phyloP scores from a whole-genome alignment of 2,888 invertebrate genomes.

The Timandra comae region DNA sequence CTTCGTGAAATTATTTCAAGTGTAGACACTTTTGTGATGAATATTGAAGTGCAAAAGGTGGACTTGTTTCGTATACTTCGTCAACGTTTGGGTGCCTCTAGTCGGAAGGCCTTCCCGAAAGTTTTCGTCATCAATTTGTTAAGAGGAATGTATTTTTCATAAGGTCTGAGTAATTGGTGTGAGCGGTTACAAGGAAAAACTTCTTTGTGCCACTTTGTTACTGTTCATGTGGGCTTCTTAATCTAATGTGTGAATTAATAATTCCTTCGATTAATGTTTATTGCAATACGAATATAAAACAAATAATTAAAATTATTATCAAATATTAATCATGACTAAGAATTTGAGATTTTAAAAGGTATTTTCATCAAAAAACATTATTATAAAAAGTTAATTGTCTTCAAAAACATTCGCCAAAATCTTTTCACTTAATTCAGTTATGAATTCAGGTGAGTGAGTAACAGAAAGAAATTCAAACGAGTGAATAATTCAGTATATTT shows the following conservation, averaged over 20 bases:
- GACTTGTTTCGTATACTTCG: conserved; percentile 11
- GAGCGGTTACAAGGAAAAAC: conserved; percentile 2
- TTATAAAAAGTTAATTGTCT: background rate
- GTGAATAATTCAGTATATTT: conserved; percentile 57
- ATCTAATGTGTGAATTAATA: no score
- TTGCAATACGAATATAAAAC: no score
- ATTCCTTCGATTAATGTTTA: no score
- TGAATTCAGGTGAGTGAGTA: conserved; percentile 33
- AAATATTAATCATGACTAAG: no score
- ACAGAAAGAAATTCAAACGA: conserved; percentile 32
- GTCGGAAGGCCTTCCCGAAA: conserved; percentile 15
- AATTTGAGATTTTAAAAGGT: no score
- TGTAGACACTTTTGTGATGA: conserved; percentile 12
- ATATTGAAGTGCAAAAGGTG: conserved; percentile 13
- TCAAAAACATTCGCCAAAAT: conserved; percentile 5
- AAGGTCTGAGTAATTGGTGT: conserved; percentile 5
- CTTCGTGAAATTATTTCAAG: conserved; percentile 12
- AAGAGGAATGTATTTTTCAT: conserved; percentile 17
- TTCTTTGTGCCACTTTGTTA: no score
- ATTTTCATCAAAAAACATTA: no score
- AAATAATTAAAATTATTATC: no score
- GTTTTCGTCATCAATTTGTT: conserved; percentile 20
- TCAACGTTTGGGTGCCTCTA: conserved; percentile 7
- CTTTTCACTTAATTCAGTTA: conserved; percentile 23
- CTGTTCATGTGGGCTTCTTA: no score